A percentile compares a stretch with the other conserved stretches of the same genome.
phyloP scores from a whole-genome alignment of 37 sponge, comb jelly and placozoan genomes.

The Agelas oroides region DNA sequence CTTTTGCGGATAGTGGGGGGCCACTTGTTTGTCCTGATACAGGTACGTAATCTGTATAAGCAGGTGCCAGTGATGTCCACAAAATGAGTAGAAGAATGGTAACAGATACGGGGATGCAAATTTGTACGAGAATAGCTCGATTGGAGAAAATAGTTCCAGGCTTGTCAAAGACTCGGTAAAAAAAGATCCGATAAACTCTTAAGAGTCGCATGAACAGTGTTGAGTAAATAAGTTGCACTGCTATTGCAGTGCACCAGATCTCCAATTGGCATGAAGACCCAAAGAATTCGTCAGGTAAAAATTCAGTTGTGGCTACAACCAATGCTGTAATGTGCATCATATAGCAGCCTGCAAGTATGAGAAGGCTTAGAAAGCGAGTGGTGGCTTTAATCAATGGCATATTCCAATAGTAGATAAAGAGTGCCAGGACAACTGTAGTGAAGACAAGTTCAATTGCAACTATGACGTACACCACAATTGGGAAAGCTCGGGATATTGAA shows the following conservation, averaged over 20 bases:
- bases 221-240: conserved; percentile 26
- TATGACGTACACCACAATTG: too few relatives aligned
- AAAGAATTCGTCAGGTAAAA: not conserved
- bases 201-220: conserved; percentile 39
- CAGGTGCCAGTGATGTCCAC: conserved; percentile 10
- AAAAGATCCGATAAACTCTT: conserved; percentile 29
- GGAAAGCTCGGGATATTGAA: too few relatives aligned
- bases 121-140: not conserved
- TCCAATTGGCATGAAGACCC: conserved; percentile 7
- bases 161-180: not conserved
- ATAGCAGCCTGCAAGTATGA: too few relatives aligned
- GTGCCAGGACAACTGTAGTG: too few relatives aligned
- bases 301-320: not conserved
- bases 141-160: conserved; percentile 29
- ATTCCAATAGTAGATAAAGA: too few relatives aligned
- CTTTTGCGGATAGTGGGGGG: not conserved
- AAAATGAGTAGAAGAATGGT: conserved; percentile 5
- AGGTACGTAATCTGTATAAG: too few relatives aligned
- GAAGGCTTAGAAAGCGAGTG: too few relatives aligned
- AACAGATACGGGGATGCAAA: not conserved
- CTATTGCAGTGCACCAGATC: conserved; percentile 21
- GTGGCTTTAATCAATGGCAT: too few relatives aligned
- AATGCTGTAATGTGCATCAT: not conserved
- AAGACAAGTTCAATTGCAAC: too few relatives aligned
- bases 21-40: not conserved